phyloP scores from a whole-genome alignment of 2,888 invertebrate genomes.

The Priocnemis perturbator region DNA sequence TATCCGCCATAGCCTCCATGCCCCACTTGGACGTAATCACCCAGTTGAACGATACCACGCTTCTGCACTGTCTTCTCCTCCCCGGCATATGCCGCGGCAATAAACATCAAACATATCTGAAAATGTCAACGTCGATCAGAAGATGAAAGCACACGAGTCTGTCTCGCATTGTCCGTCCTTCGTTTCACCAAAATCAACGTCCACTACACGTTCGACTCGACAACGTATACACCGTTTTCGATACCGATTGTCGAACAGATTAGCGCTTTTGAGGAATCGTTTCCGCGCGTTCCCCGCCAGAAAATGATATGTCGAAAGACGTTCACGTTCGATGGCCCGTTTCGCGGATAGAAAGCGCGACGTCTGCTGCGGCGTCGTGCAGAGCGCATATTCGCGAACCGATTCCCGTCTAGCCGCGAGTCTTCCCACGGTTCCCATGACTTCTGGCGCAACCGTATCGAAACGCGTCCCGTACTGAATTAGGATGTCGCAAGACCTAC shows the following conservation, averaged over 20 bases:
- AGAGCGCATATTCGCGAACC: neutral
- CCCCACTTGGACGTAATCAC: constrained; percentile 48
- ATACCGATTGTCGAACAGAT: too few relatives aligned
- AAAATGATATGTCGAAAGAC: too few relatives aligned
- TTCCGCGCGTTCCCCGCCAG: too few relatives aligned
- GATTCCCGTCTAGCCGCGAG: too few relatives aligned
- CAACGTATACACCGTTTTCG: too few relatives aligned
- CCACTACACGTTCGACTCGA: too few relatives aligned
- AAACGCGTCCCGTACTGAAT: too few relatives aligned
- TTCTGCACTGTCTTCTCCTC: constrained; percentile 66
- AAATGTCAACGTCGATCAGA: constrained; percentile 27
- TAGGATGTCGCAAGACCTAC: constrained; percentile 60
- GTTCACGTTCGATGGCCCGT: neutral
- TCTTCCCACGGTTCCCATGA: too few relatives aligned
- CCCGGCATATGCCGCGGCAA: constrained; percentile 73
- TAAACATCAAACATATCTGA: constrained; percentile 75
- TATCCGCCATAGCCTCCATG: constrained; percentile 51
- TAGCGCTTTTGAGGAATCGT: too few relatives aligned
- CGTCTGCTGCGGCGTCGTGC: neutral
- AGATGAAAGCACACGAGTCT: constrained; percentile 3
- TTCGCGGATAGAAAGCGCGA: neutral
- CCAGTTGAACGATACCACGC: constrained; percentile 59
- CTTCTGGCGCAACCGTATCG: too few relatives aligned
- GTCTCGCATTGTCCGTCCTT: neutral
- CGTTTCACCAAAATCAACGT: neutral